Evolutionary conservation across 2,888 invertebrate species (phyloP).

Genomic region (Tachina lurida): DNA sequence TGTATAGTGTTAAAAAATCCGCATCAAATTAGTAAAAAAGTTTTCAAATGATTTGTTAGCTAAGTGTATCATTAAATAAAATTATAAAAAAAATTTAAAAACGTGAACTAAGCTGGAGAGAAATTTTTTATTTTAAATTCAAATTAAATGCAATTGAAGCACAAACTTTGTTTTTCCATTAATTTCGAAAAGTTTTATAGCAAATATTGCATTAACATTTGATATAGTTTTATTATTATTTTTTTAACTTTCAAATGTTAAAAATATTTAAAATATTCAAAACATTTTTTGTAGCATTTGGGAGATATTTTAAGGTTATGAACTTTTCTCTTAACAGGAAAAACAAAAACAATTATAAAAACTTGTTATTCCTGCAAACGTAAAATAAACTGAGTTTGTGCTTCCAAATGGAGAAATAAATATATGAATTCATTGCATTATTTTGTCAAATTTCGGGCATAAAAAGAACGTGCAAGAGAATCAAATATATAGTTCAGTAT

Average conservation of each 20-base stretch:
- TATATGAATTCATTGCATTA: neutral
- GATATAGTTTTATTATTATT: conserved; percentile 45
- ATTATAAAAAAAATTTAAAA: neutral
- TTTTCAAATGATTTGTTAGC: conserved; percentile 19
- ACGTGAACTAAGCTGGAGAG: too few relatives aligned
- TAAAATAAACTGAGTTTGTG: neutral
- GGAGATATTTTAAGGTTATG: conserved; percentile 55
- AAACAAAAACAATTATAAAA: conserved; percentile 10
- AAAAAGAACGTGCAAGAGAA: too few relatives aligned
- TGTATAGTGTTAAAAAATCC: conserved; percentile 6
- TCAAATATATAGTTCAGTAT: neutral
- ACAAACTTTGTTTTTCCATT: neutral
- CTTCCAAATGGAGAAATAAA: neutral
- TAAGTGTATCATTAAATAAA: neutral
- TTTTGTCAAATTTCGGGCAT: too few relatives aligned
- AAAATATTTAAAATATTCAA: conserved; percentile 27
- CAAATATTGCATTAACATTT: conserved; percentile 60
- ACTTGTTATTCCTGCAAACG: neutral
- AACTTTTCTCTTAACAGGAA: conserved; percentile 36
- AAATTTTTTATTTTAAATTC: neutral
- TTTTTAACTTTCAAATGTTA: neutral
- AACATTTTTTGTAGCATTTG: conserved; percentile 48
- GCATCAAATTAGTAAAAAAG: conserved; percentile 31
- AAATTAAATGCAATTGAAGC: neutral
- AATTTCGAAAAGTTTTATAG: neutral